A percentile compares a stretch with the other conserved stretches of the same genome.
Conservation (phyloP, 2,113 vertebrate genomes). For the Gallinago jamesoni region DNA sequence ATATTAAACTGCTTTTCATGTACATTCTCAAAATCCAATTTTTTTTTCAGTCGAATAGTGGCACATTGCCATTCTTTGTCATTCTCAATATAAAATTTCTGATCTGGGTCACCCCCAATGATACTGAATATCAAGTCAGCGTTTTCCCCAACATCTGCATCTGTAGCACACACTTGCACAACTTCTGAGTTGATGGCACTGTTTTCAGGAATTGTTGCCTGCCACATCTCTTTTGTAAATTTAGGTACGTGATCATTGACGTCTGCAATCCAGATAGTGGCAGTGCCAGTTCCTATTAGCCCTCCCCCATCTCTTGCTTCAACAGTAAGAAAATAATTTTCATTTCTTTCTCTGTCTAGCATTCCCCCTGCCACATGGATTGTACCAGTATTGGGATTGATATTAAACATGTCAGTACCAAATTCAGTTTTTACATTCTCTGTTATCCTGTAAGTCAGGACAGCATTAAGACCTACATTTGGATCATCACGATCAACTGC, state of each 20-base stretch:
- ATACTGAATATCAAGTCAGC: slow-evolving; percentile 85
- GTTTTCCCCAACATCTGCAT: slow-evolving; percentile 82
- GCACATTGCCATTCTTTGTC: slow-evolving; percentile 79
- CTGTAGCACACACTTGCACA: slow-evolving; percentile 80
- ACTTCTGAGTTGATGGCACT: slow-evolving; percentile 78
- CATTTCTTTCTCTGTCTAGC: slow-evolving; percentile 83
- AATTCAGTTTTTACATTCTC: slow-evolving; percentile 71
- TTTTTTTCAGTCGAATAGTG: slow-evolving; percentile 81
- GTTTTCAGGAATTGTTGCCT: slow-evolving; percentile 77
- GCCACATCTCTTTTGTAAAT: slow-evolving; percentile 79
- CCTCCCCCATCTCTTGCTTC: slow-evolving; percentile 89
- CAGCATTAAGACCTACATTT: slow-evolving; percentile 84
- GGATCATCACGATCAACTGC: slow-evolving; percentile 87
- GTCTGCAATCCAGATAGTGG: slow-evolving; percentile 81
- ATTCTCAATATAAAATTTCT: slow-evolving; percentile 87
- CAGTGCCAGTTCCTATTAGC: slow-evolving; percentile 83
- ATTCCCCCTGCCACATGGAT: slow-evolving; percentile 75
- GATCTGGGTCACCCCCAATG: slow-evolving; percentile 83
- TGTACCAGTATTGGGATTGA: slow-evolving; percentile 80
- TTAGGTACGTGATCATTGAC: slow-evolving; percentile 84
- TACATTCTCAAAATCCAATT: slow-evolving; percentile 84
- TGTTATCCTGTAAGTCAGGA: slow-evolving; percentile 83
- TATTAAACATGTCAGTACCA: slow-evolving; percentile 77
- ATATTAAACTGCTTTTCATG: slow-evolving; percentile 87
- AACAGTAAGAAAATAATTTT: slow-evolving; percentile 80